Evolutionary conservation across 2,113 vertebrate species (phyloP), one percentile per base, ranked within the genome.

Genomic region (Balaenoptera acutorostrata): DNA sequence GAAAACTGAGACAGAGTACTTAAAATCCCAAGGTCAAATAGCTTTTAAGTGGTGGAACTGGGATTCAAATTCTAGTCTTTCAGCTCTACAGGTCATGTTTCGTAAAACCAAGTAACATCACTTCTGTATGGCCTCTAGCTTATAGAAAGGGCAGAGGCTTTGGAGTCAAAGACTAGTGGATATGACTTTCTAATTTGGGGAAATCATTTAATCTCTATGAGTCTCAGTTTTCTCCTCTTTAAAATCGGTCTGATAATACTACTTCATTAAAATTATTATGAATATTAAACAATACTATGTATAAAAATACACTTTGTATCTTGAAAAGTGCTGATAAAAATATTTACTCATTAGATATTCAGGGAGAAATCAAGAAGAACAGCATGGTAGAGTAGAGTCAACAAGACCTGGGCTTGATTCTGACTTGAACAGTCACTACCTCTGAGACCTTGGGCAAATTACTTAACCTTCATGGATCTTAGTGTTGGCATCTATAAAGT

Each of bases 1-100:
- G 57, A 93, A 96, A 96, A 86, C 39, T 15, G 33, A 89, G 59
- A 17, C 46, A 44, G 8, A 59, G 46, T 36, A 46, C n/a, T 82
- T 41, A 68, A 95, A 91, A 66, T 57, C 39, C 63, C 78, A 95
- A 97, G 2, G 52, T 93, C 68, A 93, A 85, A 41, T 41, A 93
- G 18, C 41, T 91, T 27, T 21, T 52, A n/a, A 49, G 29, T 59
- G 3, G 15, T 81, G 44, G 52, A 83, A 64, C 21, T 41, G 46
- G 55, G 39, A 87, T 90, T 85, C 63, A 31, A 81, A 88, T 78
- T n/a, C 46, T 1, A 0, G 29, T 1, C 41, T 88, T 88, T 68
- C 61, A 69, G 18, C 77, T 63, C 39, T 2, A 87, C n/a, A 61
- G 12, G 3, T 27, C 41, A 63, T 41, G 57, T 8, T 72, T 82